These are phyloP conservation scores for Gobio gobio DNA, from an alignment of 2,113 vertebrate species.

Conservation along the genomic window DNA sequence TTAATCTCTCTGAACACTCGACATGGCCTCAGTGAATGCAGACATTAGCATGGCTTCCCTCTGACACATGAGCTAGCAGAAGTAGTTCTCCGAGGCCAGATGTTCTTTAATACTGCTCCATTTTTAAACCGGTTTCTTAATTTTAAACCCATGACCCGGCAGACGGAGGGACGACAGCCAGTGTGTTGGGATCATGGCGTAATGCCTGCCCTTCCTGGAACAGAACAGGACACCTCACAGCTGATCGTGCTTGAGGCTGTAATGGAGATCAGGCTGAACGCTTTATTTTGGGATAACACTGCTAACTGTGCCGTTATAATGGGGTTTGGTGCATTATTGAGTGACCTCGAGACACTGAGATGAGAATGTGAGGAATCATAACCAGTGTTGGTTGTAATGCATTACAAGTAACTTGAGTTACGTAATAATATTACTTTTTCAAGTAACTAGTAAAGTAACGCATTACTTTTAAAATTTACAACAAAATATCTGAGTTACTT, in stretches of 20 bases:
- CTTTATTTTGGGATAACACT: too few species aligned
- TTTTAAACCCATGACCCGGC: not conserved
- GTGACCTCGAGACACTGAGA: too few species aligned
- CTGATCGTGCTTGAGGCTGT: constrained; percentile 6
- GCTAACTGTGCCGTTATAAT: too few species aligned
- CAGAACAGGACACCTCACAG: constrained; percentile 59
- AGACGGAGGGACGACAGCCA: constrained; percentile 10
- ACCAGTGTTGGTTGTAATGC: too few species aligned
- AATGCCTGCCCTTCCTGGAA: constrained; percentile 60
- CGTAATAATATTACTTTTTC: too few species aligned
- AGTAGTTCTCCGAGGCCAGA: not conserved
- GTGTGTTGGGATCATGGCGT: constrained; percentile 18
- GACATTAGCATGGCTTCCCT: not conserved
- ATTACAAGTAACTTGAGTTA: too few species aligned
- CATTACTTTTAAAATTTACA: too few species aligned
- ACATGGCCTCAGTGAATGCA: constrained; percentile 3
- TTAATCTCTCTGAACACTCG: constrained; percentile 1
- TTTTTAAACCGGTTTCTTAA: not conserved
- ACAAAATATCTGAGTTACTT: too few species aligned
- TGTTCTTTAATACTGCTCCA: not conserved
- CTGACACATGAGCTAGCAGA: not conserved
- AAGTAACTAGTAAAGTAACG: too few species aligned
- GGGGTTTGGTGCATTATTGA: too few species aligned
- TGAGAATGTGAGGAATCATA: too few species aligned
- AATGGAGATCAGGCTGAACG: constrained; percentile 20